phyloP scores from a whole-genome alignment of 2,888 invertebrate genomes.

The Antheraea assamensis region DNA sequence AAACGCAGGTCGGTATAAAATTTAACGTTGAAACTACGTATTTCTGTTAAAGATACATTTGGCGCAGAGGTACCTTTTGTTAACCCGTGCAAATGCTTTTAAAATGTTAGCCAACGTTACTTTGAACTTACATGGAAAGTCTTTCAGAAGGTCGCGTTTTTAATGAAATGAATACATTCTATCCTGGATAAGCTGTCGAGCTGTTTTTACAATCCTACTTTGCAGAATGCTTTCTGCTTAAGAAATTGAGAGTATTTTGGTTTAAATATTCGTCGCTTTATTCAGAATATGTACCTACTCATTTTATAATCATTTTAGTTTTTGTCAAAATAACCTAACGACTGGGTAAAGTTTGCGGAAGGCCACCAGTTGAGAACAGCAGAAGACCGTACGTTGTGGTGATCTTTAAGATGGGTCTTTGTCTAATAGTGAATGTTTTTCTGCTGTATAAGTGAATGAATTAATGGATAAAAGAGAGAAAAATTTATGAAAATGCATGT shows the following conservation, averaged over 20 bases:
- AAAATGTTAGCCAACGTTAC: slow-evolving; percentile 36
- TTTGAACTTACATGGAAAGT: slow-evolving; percentile 49
- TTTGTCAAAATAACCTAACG: too few relatives aligned
- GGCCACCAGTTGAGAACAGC: too few relatives aligned
- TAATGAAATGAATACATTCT: slow-evolving; percentile 57
- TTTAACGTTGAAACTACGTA: not conserved
- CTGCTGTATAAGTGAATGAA: too few relatives aligned
- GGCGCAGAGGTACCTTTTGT: not conserved
- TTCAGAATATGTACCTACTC: too few relatives aligned
- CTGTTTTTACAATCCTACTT: not conserved
- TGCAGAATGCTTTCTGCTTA: not conserved
- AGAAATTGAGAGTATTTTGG: not conserved
- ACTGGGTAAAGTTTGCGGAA: too few relatives aligned
- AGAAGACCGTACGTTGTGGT: too few relatives aligned
- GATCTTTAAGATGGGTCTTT: too few relatives aligned
- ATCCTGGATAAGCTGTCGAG: slow-evolving; percentile 48
- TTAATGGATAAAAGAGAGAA: too few relatives aligned
- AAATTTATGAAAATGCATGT: too few relatives aligned
- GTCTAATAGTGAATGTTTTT: too few relatives aligned
- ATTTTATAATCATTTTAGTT: too few relatives aligned
- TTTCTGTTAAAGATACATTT: not conserved
- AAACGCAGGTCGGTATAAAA: slow-evolving; percentile 14
- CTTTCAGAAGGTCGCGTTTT: slow-evolving; percentile 53
- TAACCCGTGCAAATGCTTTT: slow-evolving; percentile 24
- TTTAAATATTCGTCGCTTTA: not conserved